Base-by-base conservation (phyloP, 1,140 invertebrate genomes). In the Meloidogyne floridensis region DNA sequence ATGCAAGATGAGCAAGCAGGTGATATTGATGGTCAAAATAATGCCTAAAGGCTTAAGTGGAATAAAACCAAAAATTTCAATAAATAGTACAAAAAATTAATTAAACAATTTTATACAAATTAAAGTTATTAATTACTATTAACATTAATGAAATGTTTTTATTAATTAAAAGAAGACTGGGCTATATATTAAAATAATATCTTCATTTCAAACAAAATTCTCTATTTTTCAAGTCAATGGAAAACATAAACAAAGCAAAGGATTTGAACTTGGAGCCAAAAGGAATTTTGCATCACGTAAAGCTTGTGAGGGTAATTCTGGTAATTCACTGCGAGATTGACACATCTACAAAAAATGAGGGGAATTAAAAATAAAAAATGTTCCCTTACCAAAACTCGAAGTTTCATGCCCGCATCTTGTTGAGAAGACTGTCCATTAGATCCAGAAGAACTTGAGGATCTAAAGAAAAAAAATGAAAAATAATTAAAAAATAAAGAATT, bases 241-340 rank as follows among this genome's bases (percentile, higher is more conserved):
- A 79, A 86, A 86, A 53, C 85, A 86, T 51, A 86, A 69, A 69
- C 85, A 86, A 32, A 86, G 69, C n/a, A 86, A 53, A 2, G 85
- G 85, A 53, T 86, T 86, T 7, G 83, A 80, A 71, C 79, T 87
- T 11, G 83, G 80, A 13, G 74, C 74, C 47, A 86, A 74, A n/a
- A 86, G 80, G 53, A 76, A 83, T 74, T 85, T 87, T 6, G 76
- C 75, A 32, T 84, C 82, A 15, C 85, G 56, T 54, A 85, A 54
- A n/a, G 86, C 85, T 54, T 87, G 83, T 32, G 85, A 47, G 7
- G 86, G 86, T 54, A 86, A 65, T 78, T 87, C 85, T 6, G 56
- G 42, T 18, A 87, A 51, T 70, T 86, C 86, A 13, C 43, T 65
- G 15, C 86, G 85, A 7, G 72, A 80, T 72, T 90, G 87, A 77